These are phyloP conservation scores for Speoplatyrhinus poulsoni DNA, from an alignment of 2,113 vertebrate species.

Conservation along the genomic window DNA sequence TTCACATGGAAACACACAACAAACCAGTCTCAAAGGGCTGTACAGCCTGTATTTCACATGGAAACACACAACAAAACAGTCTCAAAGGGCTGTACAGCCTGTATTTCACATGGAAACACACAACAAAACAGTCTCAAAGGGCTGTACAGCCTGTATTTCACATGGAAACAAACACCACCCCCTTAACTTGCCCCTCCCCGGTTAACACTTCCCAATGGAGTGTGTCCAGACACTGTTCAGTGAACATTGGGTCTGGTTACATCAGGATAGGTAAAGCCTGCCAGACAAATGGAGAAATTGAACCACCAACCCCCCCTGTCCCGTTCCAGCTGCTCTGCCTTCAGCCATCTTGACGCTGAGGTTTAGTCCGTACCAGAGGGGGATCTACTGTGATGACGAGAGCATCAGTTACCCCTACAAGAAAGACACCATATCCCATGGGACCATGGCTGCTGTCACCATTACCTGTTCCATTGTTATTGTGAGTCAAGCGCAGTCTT, in stretches of 20 bases:
- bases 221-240: too few relatives aligned
- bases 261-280: background rate
- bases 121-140: too few relatives aligned
- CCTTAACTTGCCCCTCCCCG: too few relatives aligned
- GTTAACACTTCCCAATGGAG: too few relatives aligned
- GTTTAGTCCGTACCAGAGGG: slow-evolving; percentile 84
- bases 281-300: background rate
- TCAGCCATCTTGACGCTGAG: slow-evolving; percentile 85
- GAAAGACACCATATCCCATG: slow-evolving; percentile 89
- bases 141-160: too few relatives aligned
- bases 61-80: too few relatives aligned
- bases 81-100: too few relatives aligned
- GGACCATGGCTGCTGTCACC: slow-evolving; percentile 88
- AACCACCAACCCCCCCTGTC: background rate
- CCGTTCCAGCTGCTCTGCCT: slow-evolving; percentile 82
- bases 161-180: too few relatives aligned
- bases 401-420: slow-evolving; percentile 90
- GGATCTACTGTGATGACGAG: slow-evolving; percentile 86
- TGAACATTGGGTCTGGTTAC: background rate
- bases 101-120: too few relatives aligned
- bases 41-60: too few relatives aligned
- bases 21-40: too few relatives aligned
- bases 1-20: too few relatives aligned
- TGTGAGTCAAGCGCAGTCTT: slow-evolving; percentile 72
- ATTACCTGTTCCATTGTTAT: slow-evolving; percentile 86